phyloP scores from a whole-genome alignment of 2,113 vertebrate species.

The Tauraco erythrolophus region DNA sequence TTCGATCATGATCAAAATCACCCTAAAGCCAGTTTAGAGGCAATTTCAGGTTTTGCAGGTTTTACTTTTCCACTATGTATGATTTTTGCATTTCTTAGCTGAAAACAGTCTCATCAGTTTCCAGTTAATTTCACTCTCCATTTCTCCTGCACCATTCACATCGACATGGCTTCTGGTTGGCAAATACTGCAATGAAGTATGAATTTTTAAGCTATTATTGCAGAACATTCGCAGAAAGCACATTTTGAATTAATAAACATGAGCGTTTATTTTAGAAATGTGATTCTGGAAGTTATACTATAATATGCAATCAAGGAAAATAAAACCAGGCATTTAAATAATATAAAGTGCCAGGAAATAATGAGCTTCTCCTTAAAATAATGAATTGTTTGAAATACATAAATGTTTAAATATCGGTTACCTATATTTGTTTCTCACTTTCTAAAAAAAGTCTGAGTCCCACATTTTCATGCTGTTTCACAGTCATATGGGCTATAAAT shows the following conservation, averaged over 20 bases:
- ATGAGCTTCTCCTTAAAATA: not conserved
- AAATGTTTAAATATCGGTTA: not conserved
- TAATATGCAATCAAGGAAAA: not conserved
- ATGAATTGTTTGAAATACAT: not conserved
- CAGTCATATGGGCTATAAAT: not conserved
- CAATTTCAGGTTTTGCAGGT: fast-evolving
- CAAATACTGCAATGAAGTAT: not conserved
- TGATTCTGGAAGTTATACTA: not conserved
- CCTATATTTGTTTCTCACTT: not conserved
- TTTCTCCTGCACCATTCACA: not conserved
- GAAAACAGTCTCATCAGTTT: not conserved
- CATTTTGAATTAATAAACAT: not conserved
- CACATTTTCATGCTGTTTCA: not conserved
- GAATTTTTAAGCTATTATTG: not conserved
- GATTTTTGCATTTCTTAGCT: not conserved
- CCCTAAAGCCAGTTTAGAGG: not conserved
- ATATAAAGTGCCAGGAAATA: not conserved
- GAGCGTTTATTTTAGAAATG: not conserved
- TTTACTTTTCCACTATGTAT: not conserved
- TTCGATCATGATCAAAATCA: not conserved
- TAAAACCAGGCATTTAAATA: not conserved
- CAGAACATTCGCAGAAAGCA: not conserved
- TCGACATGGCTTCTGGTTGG: not conserved
- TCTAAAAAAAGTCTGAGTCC: not conserved
- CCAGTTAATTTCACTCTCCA: constrained; percentile 35